Evolutionary conservation across 1,140 invertebrate genomes (phyloP), one percentile per base, ranked within the genome.

Genomic region (Dreissena rostriformis): DNA sequence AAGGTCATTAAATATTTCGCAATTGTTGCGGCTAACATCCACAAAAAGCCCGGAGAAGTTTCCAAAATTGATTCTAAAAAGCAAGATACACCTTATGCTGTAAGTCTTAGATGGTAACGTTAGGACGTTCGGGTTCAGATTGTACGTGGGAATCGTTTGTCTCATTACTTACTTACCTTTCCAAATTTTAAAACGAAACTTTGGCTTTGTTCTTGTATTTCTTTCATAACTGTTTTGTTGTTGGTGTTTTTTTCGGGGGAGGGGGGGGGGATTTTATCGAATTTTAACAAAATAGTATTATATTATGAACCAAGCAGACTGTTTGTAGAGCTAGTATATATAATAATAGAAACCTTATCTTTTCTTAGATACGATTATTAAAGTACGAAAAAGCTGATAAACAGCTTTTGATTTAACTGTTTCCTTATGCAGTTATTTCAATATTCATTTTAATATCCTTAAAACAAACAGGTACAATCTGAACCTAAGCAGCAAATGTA

Each of bases 1-100:
- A 99, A 99, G 95, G 98, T 99, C 96, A 99, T 99, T 95, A 97
- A 97, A 92, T 99, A 99, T 96, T 98, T 99, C 95, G 98, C 98
- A 94, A 97, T 97, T 92, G 98, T 98, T 88, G 98, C 97, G 95
- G 97, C 97, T 65, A 89, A 88, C 78, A 73, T 82, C 72, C 61
- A 83, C 73, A 83, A 83, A 83, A 76, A 83, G 83, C 66, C 67
- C 22, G 57, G 73, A 96, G 94, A 98, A 98, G 94, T 97, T 98
- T 95, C 98, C 97, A 72, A 72, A 81, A 81, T 81, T 29, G 79
- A 81, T 49, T 81, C 79, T 73, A 81, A 81, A 81, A 24, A 24
- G 4, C 72, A 68, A 70, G 81, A 83, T 52, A n/a, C 72, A 17
- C 81, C 81, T 6, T 83, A 83, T 96, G 98, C 98, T 94, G 98